Base-by-base conservation (phyloP, 2,888 invertebrate genomes). In the Eupithecia exiguata region DNA sequence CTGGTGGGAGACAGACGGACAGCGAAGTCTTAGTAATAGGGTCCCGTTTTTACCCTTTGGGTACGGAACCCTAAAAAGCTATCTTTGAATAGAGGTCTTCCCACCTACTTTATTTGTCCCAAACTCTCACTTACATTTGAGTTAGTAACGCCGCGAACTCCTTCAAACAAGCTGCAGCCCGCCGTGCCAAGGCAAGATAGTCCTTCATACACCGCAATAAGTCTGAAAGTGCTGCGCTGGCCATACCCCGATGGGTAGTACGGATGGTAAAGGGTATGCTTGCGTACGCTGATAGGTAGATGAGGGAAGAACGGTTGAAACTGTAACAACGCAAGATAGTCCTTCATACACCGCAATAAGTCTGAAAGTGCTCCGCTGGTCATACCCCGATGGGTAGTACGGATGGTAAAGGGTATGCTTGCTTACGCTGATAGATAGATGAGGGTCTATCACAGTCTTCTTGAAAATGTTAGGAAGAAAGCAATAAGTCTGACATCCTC, bases 101-200 rank as follows among this genome's bases (percentile, higher is more conserved):
- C 30, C 30, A 30, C 30, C 30, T 30, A 30, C 30, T 30, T 30
- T 3, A 3, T 30, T 30, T 30, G 30, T 30, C 30, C 30, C 4
- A 30, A 25, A 12, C 25, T 25, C 5, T 14, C 4, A 89, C 93
- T 91, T 30, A 93, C 94, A 93, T 82, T 9, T 89, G 86, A 0
- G 86, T 87, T 70, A 90, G 87, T 16, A 92, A 72, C 0, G 91
- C 87, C 0, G 87, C 84, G 74, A 88, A 90, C 74, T 94, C 94
- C 77, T 91, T 87, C n/a, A 93, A 81, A 67, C 92, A 93, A 1
- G 94, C 93, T 18, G 90, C 89, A 12, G 91, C 89, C 1, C 94
- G 83, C 1, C 94, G 81, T 1, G 91, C 92, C 5, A 93, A 85
- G 25, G 90, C 84, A 40, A 91, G 81, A 79, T 94, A 94, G 53